Evolutionary conservation across 2,888 invertebrate species (phyloP), one percentile per base, ranked within the genome.

Genomic region (Microplitis manilae): DNA sequence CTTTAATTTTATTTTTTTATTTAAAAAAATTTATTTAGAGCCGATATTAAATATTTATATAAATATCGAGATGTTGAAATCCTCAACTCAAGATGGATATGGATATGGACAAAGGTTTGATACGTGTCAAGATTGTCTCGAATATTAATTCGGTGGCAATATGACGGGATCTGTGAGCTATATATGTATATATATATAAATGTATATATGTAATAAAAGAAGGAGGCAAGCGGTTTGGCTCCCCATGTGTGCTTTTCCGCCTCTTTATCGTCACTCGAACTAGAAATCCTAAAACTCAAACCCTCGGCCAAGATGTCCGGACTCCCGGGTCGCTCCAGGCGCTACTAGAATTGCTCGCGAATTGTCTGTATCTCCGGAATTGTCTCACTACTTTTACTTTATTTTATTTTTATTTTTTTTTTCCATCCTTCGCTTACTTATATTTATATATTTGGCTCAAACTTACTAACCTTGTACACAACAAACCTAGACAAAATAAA

Each of bases 41-140:
- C 30, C 4, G 30, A 30, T 30, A 8, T 50, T 13, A 65, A 30
- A 65, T 20, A 20, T 65, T 20, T 13, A 61, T 60, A 50, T 59
- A 13, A 20, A 50, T 39, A 40, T 61, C 15, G 1, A 30, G 39
- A 40, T 59, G 68, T 77, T 68, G 64, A 73, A 64, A 73, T 65
- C 39, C 62, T 50, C 8, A 62, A 50, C 68, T 30, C 30, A 4
- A 30, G 30, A 59, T 7, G 40, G 15, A 60, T 39, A 13, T 15
- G 9, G 17, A 40, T 84, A 83, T 86, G 86, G 85, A 87, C 87
- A 88, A 88, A 89, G 86, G 89, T 89, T 89, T 87, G 87, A 89
- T 89, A 86, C 87, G 86, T 88, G 90, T 90, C 90, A 90, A 84
- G 85, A 87, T 87, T 86, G 88, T 86, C 87, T 85, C 86, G 87